These are phyloP conservation scores for Hydractinia symbiolongicarpus DNA, from an alignment of 30 jellyfish, hydroid and myxozoan genomes.

Conservation along the genomic window DNA sequence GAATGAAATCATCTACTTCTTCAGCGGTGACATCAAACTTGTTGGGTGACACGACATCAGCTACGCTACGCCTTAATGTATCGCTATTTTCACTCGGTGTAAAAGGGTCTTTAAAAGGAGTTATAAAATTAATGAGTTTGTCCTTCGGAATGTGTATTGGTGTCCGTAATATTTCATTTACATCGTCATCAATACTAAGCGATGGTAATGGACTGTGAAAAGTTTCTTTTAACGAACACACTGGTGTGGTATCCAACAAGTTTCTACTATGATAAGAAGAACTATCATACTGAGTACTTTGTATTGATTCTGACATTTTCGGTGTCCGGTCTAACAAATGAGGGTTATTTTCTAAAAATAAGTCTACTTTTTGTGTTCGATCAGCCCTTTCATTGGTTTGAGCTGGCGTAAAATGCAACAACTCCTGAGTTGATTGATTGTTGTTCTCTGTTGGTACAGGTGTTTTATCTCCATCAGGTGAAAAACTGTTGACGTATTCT, in stretches of 20 bases:
- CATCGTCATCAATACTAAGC: not conserved
- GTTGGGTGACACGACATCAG: no score
- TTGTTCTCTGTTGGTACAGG: not conserved
- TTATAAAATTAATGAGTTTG: not conserved
- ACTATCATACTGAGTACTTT: not conserved
- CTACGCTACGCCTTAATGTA: no score
- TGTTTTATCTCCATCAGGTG: no score
- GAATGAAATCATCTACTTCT: constrained; percentile 18
- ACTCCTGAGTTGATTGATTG: not conserved
- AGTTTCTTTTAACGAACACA: not conserved
- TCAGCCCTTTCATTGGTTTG: not conserved
- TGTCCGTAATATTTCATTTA: not conserved
- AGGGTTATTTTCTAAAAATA: not conserved
- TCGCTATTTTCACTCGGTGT: not conserved
- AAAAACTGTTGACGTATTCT: no score
- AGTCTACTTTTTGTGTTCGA: no score
- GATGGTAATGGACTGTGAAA: not conserved
- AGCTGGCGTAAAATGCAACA: constrained; percentile 4
- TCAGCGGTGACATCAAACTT: constrained; percentile 1
- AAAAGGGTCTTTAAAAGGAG: not conserved
- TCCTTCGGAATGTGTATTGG: not conserved
- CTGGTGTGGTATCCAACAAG: constrained; percentile 3
- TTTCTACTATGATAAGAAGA: not conserved
- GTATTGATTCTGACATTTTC: not conserved
- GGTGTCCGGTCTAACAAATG: constrained; percentile 1